A percentile compares a stretch with the other conserved stretches of the same genome.
phyloP scores from a whole-genome alignment of 2,797 vertebrate species.

The Pipistrellus kuhlii region DNA sequence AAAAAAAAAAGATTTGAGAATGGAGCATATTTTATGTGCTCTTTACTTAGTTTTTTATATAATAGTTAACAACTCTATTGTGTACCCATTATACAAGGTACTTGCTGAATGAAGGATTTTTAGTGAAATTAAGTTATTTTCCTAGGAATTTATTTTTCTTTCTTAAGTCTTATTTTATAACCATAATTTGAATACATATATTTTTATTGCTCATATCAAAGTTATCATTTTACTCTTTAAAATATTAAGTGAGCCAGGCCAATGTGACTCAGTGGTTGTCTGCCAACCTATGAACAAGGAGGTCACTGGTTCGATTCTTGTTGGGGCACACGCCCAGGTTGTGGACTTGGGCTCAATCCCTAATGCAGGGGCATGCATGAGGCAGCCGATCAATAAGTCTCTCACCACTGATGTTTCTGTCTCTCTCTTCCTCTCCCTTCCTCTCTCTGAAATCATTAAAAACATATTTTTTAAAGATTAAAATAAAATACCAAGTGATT shows the following conservation, averaged over 20 bases:
- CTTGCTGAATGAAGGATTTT: neutral
- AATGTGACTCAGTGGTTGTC: no score
- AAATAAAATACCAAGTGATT: neutral
- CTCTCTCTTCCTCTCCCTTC: no score
- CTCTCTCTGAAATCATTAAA: no score
- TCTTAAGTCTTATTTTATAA: constrained; percentile 36
- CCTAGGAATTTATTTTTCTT: neutral
- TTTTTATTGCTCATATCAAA: neutral
- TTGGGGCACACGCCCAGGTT: no score
- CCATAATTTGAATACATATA: neutral
- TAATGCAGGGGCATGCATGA: no score
- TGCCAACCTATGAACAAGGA: no score
- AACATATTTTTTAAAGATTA: no score
- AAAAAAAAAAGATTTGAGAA: neutral
- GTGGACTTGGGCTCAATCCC: no score
- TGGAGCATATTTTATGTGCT: neutral
- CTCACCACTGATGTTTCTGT: no score
- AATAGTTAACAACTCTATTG: neutral
- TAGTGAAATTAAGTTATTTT: constrained; percentile 12
- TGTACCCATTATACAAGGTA: neutral
- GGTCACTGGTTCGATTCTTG: no score
- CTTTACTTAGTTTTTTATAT: neutral
- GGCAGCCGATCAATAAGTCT: no score
- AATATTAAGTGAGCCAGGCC: neutral
- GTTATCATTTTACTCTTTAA: neutral